These are phyloP conservation scores for Corythucha ciliata DNA, from an alignment of 2,888 invertebrate species.

Conservation along the genomic window DNA sequence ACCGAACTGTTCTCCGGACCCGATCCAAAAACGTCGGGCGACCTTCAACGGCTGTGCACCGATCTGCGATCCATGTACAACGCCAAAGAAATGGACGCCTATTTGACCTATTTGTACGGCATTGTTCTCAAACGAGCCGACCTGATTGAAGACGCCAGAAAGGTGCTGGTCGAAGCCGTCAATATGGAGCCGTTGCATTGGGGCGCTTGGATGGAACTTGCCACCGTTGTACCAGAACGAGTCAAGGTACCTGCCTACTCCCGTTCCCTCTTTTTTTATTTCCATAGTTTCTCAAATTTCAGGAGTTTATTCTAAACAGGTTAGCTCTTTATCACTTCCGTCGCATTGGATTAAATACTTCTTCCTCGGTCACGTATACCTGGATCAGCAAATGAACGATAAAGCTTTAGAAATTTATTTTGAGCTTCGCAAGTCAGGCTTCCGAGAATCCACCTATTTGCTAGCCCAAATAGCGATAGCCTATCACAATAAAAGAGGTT, in stretches of 20 bases:
- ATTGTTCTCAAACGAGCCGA: conserved; percentile 81
- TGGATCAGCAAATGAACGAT: conserved; percentile 81
- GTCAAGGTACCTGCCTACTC: conserved; percentile 59
- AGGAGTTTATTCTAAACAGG: conserved; percentile 36
- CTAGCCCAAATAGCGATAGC: conserved; percentile 87
- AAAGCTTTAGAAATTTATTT: conserved; percentile 79
- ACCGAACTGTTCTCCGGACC: conserved; percentile 55
- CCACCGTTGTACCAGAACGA: conserved; percentile 71
- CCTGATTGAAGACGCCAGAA: conserved; percentile 64
- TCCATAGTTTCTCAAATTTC: background rate
- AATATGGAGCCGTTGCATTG: conserved; percentile 76
- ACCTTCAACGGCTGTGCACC: conserved; percentile 48
- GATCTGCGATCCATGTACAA: conserved; percentile 51
- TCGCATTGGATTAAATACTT: conserved; percentile 92
- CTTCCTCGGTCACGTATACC: conserved; percentile 80
- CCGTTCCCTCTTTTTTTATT: background rate
- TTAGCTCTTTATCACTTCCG: conserved; percentile 49
- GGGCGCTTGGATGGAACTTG: conserved; percentile 91
- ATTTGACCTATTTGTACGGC: conserved; percentile 79
- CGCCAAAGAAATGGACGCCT: conserved; percentile 64
- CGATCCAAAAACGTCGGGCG: conserved; percentile 46
- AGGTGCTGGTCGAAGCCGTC: conserved; percentile 68
- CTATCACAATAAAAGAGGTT: conserved; percentile 84
- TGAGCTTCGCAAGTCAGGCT: conserved; percentile 65
- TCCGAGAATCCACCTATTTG: conserved; percentile 79